Percentiles rank a stretch among this genome's conserved stretches.
Evolutionary conservation across 1,140 invertebrate species (phyloP).

Genomic region (Rhizoglyphus robini): DNA sequence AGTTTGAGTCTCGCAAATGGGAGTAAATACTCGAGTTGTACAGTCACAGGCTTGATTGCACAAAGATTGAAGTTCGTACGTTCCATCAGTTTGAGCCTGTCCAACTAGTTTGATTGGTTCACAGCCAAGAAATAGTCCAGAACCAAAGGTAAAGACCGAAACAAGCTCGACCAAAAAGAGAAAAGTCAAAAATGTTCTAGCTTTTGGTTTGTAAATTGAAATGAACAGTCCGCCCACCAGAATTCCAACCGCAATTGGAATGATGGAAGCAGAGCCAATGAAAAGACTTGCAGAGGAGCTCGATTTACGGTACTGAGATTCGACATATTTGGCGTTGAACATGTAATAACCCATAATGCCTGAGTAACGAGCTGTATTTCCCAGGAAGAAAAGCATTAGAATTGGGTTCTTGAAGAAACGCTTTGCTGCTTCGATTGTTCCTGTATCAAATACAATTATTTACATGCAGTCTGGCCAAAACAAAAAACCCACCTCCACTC

Average conservation of each 20-base stretch:
- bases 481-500: no score
- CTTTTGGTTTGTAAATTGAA: slow-evolving; percentile 51
- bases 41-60: slow-evolving; percentile 29
- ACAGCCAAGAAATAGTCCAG: slow-evolving; percentile 55
- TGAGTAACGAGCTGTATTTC: slow-evolving; percentile 51
- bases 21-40: slow-evolving; percentile 30
- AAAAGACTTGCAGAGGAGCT: slow-evolving; percentile 45
- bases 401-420: slow-evolving; percentile 48
- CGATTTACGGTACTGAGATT: slow-evolving; percentile 55
- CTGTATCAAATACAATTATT: no score
- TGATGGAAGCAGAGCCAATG: slow-evolving; percentile 42
- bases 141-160: slow-evolving; percentile 20
- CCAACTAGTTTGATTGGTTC: slow-evolving; percentile 43
- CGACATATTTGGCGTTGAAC: slow-evolving; percentile 59
- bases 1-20: slow-evolving; percentile 57
- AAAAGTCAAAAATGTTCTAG: slow-evolving; percentile 52
- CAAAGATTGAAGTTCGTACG: background rate
- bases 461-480: no score
- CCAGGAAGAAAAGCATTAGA: slow-evolving; percentile 51
- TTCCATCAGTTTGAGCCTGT: no score
- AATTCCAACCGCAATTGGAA: slow-evolving; percentile 54
- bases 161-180: slow-evolving; percentile 53
- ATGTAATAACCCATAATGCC: slow-evolving; percentile 59
- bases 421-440: slow-evolving; percentile 41
- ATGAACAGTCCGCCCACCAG: slow-evolving; percentile 52